A percentile compares a stretch with the other conserved stretches of the same genome.
These are phyloP conservation scores for Leucophenga maculata DNA, from an alignment of 2,888 invertebrate genomes.

Conservation along the genomic window DNA sequence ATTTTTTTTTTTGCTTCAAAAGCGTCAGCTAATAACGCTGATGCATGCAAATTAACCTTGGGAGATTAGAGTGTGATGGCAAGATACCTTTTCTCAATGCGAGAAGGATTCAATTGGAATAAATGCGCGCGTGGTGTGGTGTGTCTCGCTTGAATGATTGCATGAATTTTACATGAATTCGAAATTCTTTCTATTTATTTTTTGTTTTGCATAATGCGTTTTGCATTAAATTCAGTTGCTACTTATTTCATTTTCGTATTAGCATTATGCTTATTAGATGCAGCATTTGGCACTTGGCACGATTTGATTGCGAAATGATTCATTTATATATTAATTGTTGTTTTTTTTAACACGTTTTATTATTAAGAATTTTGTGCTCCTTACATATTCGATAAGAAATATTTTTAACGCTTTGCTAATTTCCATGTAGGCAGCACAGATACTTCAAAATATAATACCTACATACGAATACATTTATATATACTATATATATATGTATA, in stretches of 20 bases:
- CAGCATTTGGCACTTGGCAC: neutral
- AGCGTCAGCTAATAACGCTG: neutral
- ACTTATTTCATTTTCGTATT: neutral
- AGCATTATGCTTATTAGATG: neutral
- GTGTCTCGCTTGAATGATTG: neutral
- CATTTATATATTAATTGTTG: neutral
- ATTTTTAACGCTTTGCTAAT: no score
- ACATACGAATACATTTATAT: no score
- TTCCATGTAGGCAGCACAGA: no score
- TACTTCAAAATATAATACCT: no score
- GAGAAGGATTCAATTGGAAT: neutral
- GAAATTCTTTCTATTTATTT: neutral
- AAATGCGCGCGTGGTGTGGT: slow-evolving; percentile 1
- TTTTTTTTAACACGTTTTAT: no score
- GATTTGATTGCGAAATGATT: neutral
- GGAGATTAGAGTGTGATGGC: slow-evolving; percentile 6
- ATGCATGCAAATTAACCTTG: slow-evolving; percentile 23
- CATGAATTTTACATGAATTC: neutral
- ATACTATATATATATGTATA: no score
- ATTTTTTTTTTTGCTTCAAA: neutral
- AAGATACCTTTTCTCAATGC: neutral
- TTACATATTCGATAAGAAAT: no score
- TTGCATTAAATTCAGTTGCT: neutral
- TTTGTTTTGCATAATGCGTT: neutral
- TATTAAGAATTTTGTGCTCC: no score